Evolutionary conservation across 1,140 invertebrate species (phyloP), one percentile per base, ranked within the genome.

Genomic region (Odontomachus brunneus): DNA sequence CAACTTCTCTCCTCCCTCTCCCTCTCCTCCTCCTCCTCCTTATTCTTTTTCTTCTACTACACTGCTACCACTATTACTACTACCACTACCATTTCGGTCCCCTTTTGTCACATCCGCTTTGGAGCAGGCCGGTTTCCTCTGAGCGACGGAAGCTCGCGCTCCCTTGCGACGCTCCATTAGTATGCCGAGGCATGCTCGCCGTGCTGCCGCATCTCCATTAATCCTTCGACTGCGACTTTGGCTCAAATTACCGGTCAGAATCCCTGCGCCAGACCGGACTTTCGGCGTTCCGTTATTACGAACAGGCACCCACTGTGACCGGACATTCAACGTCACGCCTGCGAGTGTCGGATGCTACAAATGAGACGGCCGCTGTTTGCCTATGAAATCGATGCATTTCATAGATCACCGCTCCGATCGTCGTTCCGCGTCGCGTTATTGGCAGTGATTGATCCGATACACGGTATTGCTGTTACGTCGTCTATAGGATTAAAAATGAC

Each of bases 401-500:
- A 80, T 80, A 80, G 75, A 80, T 80, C 75, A 65, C 65, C 69
- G 75, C 75, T 44, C 51, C 75, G 57, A 33, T 78, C 75, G 65
- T 33, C 33, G 65, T 11, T 44, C 51, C 22, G 75, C 65, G 71
- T 71, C 66, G 65, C 75, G 65, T 80, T 80, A 80, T 80, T 80
- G 75, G 65, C 75, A 80, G 75, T 80, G 75, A 80, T 80, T 69
- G 75, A 80, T 80, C 65, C 65, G 65, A 71, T 59, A 80, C 75
- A 80, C 65, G 75, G 69, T 80, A 80, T 80, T 80, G 65, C 75
- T 80, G 75, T 71, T 80, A 80, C 65, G 65, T 78, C 75, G 29
- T 80, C 33, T 80, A 69, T 71, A 71, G 75, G 75, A 80, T 80
- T 80, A 80, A 80, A 80, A 80, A 80, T 80, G 65, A 80, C 65